phyloP scores from a whole-genome alignment of 2,797 vertebrate species.

The Galagoides demidoff region DNA sequence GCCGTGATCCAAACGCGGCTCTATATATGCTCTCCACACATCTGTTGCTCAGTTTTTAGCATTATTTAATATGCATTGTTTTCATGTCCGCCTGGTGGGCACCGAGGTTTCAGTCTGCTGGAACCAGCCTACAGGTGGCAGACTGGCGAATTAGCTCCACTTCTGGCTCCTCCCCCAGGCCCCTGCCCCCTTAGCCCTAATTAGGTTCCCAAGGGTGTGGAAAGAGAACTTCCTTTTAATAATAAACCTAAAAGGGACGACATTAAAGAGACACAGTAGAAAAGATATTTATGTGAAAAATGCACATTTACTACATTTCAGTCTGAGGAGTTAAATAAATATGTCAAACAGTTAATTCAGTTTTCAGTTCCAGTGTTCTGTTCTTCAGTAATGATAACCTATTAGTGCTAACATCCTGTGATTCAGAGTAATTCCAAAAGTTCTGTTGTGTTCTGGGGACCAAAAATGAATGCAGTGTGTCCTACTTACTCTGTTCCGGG shows the following conservation, averaged over 20 bases:
- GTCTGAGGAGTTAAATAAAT: not conserved
- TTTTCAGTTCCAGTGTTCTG: not conserved
- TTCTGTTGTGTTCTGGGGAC: not conserved
- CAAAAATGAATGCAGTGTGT: not conserved
- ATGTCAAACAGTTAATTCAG: not conserved
- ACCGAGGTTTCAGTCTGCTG: constrained; percentile 27
- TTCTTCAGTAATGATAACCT: not conserved
- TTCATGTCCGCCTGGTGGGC: constrained; percentile 31
- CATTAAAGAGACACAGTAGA: not conserved
- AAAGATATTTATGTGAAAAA: not conserved
- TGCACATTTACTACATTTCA: not conserved
- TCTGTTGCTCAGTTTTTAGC: constrained; percentile 70
- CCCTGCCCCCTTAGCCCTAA: not conserved
- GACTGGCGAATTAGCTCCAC: not conserved
- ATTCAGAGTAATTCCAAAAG: not conserved
- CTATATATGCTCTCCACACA: constrained; percentile 52
- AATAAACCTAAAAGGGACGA: not conserved
- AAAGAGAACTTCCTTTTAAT: not conserved
- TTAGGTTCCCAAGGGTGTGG: not conserved
- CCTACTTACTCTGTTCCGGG: not conserved
- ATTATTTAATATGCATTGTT: constrained; percentile 65
- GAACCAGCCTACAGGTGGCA: constrained; percentile 70
- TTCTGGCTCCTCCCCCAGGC: not conserved
- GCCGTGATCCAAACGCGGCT: not conserved
- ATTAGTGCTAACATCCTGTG: not conserved